Percentiles rank a stretch among this genome's conserved stretches.
Conservation (phyloP, 1,140 invertebrate species). For the Brachionus sp. region DNA sequence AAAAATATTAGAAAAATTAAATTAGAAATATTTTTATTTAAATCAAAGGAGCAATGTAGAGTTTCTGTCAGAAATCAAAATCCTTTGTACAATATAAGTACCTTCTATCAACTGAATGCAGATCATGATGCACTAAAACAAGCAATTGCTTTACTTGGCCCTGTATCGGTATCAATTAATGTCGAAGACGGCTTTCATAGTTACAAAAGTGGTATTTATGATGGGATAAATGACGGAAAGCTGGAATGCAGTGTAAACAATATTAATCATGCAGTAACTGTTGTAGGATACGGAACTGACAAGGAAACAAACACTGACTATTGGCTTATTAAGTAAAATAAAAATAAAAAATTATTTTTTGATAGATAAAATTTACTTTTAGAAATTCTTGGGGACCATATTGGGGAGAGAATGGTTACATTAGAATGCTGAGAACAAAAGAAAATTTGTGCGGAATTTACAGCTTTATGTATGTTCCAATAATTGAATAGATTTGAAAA, state of each 20-base stretch:
- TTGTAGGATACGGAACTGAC: slow-evolving; percentile 83
- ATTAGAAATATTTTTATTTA: background rate
- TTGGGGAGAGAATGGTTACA: slow-evolving; percentile 82
- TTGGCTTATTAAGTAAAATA: slow-evolving; percentile 28
- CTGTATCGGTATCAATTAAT: slow-evolving; percentile 77
- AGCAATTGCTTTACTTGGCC: slow-evolving; percentile 75
- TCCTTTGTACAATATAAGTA: slow-evolving; percentile 1
- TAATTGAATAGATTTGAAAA: background rate
- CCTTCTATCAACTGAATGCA: background rate
- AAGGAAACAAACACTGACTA: slow-evolving; percentile 67
- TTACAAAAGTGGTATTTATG: slow-evolving; percentile 34
- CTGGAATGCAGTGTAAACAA: background rate
- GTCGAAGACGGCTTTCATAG: background rate
- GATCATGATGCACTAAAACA: slow-evolving; percentile 52
- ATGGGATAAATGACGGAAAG: background rate
- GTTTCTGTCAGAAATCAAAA: background rate
- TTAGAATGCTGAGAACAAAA: slow-evolving; percentile 80
- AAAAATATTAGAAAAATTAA: background rate
- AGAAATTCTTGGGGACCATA: slow-evolving; percentile 67
- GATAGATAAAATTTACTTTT: background rate
- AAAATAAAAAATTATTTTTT: slow-evolving; percentile 55
- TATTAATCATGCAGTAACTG: slow-evolving; percentile 79
- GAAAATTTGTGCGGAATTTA: slow-evolving; percentile 83
- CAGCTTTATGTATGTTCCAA: slow-evolving; percentile 58
- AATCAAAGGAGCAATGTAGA: background rate